Conservation (phyloP, 2,113 vertebrate genomes). For the Elgaria multicarinata region DNA sequence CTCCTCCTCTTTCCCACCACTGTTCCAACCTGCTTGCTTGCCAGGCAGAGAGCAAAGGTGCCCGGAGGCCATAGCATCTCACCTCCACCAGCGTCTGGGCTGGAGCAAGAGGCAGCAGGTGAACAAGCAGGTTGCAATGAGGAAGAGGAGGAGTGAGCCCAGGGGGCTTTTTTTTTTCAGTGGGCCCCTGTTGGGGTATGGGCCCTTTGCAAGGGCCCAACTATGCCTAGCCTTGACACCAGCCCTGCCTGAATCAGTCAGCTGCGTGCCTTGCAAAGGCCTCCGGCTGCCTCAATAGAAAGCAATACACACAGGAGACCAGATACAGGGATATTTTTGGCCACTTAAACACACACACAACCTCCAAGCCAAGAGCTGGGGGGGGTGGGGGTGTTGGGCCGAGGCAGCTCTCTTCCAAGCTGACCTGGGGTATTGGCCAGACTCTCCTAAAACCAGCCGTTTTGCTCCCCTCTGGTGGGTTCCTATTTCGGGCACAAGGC, state of each 20-base stretch:
- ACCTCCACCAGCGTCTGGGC: too few relatives aligned
- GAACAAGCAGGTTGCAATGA: too few relatives aligned
- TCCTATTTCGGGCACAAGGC: conserved; percentile 34
- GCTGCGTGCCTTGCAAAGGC: background rate
- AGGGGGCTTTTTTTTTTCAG: too few relatives aligned
- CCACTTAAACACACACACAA: background rate
- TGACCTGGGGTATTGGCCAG: background rate
- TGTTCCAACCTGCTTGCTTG: too few relatives aligned
- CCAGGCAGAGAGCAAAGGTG: too few relatives aligned
- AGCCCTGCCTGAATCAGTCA: background rate
- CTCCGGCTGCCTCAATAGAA: background rate
- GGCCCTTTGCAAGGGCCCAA: too few relatives aligned
- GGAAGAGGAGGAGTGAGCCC: too few relatives aligned
- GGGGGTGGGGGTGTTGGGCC: background rate
- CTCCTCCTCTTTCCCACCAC: too few relatives aligned
- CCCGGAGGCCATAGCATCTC: too few relatives aligned
- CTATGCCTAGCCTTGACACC: too few relatives aligned
- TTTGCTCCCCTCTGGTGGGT: background rate
- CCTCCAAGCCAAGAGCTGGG: background rate
- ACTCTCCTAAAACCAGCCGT: background rate
- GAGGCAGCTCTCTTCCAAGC: background rate
- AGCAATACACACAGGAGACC: background rate
- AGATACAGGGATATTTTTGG: background rate
- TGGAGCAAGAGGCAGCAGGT: too few relatives aligned
- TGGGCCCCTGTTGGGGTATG: too few relatives aligned